Evolutionary conservation across 2,888 invertebrate genomes (phyloP).

Genomic region (Aplocera efformata): DNA sequence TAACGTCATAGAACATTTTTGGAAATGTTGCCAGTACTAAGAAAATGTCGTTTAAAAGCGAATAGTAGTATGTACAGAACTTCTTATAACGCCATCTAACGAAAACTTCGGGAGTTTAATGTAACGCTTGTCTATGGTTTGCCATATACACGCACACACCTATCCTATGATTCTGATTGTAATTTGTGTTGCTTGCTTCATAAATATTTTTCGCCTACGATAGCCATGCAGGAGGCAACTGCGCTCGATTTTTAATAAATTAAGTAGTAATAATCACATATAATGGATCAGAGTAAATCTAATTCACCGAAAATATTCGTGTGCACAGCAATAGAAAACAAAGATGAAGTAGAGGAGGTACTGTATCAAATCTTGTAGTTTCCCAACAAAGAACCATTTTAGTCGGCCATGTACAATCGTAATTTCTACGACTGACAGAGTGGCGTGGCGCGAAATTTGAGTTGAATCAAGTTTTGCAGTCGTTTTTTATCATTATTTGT

Average conservation of each 20-base stretch:
- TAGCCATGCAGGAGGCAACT: conserved; percentile 83
- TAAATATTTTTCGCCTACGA: conserved; percentile 80
- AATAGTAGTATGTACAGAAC: too few relatives aligned
- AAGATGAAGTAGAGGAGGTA: conserved; percentile 96
- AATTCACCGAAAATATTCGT: conserved; percentile 88
- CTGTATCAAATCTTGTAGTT: conserved; percentile 72
- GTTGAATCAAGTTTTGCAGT: conserved; percentile 37
- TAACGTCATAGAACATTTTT: too few relatives aligned
- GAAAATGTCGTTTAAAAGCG: too few relatives aligned
- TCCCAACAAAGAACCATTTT: conserved; percentile 74
- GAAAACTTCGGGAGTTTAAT: neutral
- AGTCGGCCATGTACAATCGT: conserved; percentile 76
- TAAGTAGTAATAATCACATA: conserved; percentile 73
- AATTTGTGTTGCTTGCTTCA: conserved; percentile 53
- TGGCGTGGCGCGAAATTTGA: conserved; percentile 73
- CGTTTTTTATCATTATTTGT: conserved; percentile 31
- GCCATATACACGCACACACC: conserved; percentile 54
- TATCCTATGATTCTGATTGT: conserved; percentile 63
- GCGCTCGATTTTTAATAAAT: conserved; percentile 80
- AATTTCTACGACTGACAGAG: conserved; percentile 66
- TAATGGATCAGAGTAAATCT: conserved; percentile 81
- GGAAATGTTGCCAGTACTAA: too few relatives aligned
- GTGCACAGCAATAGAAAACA: conserved; percentile 91
- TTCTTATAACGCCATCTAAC: conserved; percentile 4
- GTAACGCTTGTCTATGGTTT: conserved; percentile 9